Conservation (phyloP, 2,888 invertebrate genomes). For the Drosophila nr. fundita region DNA sequence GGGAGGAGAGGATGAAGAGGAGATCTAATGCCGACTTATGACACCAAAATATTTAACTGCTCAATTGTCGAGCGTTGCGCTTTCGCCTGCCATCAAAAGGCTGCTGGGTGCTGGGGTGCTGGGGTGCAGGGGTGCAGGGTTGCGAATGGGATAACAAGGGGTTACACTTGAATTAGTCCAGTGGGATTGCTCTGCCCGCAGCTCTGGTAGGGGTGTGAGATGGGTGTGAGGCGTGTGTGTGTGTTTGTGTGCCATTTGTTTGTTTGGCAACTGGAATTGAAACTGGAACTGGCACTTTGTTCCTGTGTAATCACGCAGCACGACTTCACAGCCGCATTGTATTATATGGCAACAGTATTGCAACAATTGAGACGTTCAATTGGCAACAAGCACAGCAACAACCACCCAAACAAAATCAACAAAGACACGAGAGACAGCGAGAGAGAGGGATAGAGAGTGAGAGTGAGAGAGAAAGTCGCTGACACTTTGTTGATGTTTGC, state of each 20-base stretch:
- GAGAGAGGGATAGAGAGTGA: conserved; percentile 6
- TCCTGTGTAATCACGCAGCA: conserved; percentile 73
- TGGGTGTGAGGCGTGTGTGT: conserved; percentile 5
- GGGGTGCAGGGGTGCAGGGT: conserved; percentile 26
- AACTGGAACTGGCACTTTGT: conserved; percentile 46
- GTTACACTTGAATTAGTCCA: conserved; percentile 82
- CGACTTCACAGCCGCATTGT: conserved; percentile 51
- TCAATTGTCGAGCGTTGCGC: conserved; percentile 78
- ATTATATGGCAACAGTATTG: conserved; percentile 25
- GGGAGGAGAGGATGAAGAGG: neutral
- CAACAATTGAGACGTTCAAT: conserved; percentile 76
- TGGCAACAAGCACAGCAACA: conserved; percentile 66
- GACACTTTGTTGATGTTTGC: conserved; percentile 49
- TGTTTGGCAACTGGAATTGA: conserved; percentile 41
- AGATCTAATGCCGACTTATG: conserved; percentile 82
- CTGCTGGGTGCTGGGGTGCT: neutral
- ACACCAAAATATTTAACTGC: conserved; percentile 84
- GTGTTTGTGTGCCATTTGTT: conserved; percentile 55
- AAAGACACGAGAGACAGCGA: conserved; percentile 13
- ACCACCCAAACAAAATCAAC: conserved; percentile 23
- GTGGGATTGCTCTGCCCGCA: conserved; percentile 76
- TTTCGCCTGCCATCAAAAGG: conserved; percentile 28
- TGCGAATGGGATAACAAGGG: conserved; percentile 66
- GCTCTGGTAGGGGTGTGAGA: conserved; percentile 9
- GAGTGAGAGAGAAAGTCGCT: conserved; percentile 35